Percentiles rank a stretch among this genome's conserved stretches.
Conservation (phyloP, 2,888 invertebrate genomes). For the Biston betularia region DNA sequence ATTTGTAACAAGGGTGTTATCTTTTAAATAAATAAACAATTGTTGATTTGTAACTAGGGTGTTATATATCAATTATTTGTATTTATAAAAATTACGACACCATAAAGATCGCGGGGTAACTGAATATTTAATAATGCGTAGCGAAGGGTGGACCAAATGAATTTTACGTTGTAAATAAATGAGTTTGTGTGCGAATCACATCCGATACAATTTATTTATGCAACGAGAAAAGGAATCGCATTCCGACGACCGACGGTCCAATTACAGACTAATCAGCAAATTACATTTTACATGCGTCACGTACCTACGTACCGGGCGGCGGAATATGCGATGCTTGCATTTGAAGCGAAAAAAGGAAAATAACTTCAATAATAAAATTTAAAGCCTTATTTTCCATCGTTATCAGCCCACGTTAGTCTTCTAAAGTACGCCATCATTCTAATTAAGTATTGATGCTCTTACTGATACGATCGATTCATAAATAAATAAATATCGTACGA, state of each 20-base stretch:
- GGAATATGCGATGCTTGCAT: neutral
- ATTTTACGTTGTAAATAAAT: neutral
- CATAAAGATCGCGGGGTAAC: neutral
- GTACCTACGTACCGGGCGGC: neutral
- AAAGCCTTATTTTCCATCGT: no score
- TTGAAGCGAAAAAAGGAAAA: no score
- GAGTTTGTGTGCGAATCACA: constrained; percentile 13
- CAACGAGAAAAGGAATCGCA: constrained; percentile 30
- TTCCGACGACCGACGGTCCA: constrained; percentile 12
- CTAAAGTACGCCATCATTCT: no score
- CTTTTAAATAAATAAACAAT: no score
- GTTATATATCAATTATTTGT: no score
- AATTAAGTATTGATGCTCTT: no score
- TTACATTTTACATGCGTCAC: neutral
- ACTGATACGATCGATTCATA: no score
- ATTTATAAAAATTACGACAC: neutral
- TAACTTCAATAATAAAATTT: no score
- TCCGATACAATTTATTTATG: constrained; percentile 24
- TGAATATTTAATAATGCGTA: neutral
- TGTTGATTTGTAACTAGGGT: no score
- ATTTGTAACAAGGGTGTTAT: no score
- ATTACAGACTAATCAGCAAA: constrained; percentile 11
- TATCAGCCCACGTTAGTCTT: no score
- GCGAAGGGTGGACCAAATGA: neutral
- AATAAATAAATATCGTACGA: no score